Evolutionary conservation across 2,113 vertebrate species (phyloP), one percentile per base, ranked within the genome.

Genomic region (Tachycineta bicolor): DNA sequence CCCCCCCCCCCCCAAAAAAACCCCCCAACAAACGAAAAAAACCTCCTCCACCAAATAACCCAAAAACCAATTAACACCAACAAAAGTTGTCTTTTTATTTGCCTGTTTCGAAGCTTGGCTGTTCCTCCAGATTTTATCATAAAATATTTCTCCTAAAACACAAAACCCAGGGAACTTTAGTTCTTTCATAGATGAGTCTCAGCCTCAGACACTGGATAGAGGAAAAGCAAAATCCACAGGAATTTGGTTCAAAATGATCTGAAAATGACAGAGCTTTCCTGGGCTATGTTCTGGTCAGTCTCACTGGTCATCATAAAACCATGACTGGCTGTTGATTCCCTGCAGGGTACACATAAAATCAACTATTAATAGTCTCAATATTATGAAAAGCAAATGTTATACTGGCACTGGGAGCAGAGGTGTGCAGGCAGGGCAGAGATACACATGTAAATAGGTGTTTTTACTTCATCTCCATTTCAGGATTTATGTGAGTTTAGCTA

Each of bases 41-140:
- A 1, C 0, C 1, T 0, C 15, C 29, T 37, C 37, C 34, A 29
- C 16, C 13, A 58, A 49, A 58, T 49, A 29, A 34, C 2, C 16
- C 62, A 4, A 34, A 29, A 16, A 3, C 7, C 5, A 21, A 59
- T 5, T 10, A 49, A 29, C 17, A 34, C 6, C 14, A 23, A 44
- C 62, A 41, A 26, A 26, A 16, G 4, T 26, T 62, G 5, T 29
- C 5, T 59, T 59, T 43, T 43, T 55, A 39, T 63, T 20, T 73
- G 12, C 17, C 46, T 55, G 9, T 52, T 87, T 64, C 39, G 60
- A 63, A 67, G 7, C 10, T 67, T 68, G 39, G 23, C 12, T 62
- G 11, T 63, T 34, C 26, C 43, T 37, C 12, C 19, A 55, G 8
- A 10, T 64, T 88, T 85, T 65, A 49, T 20, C 9, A 37, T 14